phyloP scores from a whole-genome alignment of 2,113 vertebrate species.

The Collichthys lucidus region DNA sequence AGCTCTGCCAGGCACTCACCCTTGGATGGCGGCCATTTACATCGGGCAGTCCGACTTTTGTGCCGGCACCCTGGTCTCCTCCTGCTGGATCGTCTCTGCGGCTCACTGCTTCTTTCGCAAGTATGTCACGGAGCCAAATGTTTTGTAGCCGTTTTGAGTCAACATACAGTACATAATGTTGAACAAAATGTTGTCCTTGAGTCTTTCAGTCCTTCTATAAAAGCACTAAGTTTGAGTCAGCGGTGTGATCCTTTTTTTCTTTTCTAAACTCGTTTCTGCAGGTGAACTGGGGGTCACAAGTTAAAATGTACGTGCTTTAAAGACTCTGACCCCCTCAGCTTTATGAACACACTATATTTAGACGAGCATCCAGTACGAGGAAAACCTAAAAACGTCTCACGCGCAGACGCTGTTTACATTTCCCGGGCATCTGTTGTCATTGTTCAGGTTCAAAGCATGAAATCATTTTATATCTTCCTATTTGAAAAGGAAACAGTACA shows the following conservation, averaged over 20 bases:
- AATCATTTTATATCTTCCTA: neutral
- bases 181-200: neutral
- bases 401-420: constrained; percentile 42
- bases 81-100: constrained; percentile 94
- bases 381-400: constrained; percentile 53
- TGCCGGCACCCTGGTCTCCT: constrained; percentile 89
- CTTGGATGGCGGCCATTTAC: constrained; percentile 95
- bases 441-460: constrained; percentile 28
- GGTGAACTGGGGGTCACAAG: neutral
- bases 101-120: constrained; percentile 94
- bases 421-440: constrained; percentile 14
- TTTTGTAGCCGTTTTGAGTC: neutral
- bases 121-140: constrained; percentile 72
- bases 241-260: neutral
- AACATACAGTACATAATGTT: neutral
- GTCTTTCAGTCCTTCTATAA: neutral
- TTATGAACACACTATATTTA: constrained; percentile 57
- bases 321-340: constrained; percentile 43
- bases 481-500: neutral
- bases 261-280: neutral
- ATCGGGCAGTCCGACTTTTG: constrained; percentile 88
- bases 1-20: constrained; percentile 89
- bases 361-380: constrained; percentile 55
- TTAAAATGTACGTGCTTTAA: neutral
- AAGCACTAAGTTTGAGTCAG: neutral